A percentile compares a stretch with the other conserved stretches of the same genome.
Evolutionary conservation across 1,140 invertebrate species (phyloP).

Genomic region (Achroia grisella): DNA sequence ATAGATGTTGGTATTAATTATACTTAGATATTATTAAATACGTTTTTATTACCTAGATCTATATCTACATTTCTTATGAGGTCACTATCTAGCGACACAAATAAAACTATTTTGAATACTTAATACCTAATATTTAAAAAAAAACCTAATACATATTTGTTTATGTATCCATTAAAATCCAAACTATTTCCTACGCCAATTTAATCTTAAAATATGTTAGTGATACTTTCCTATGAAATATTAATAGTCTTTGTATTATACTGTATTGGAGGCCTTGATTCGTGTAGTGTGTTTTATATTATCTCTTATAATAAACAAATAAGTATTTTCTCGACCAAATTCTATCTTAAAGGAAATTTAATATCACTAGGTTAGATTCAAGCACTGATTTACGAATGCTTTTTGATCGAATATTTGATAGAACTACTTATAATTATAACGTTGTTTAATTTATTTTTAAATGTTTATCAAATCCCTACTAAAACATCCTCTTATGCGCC

Average conservation of each 20-base stretch:
- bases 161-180: no score
- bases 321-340: constrained; percentile 53
- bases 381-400: constrained; percentile 22
- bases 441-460: background rate
- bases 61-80: background rate
- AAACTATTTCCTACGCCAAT: constrained; percentile 8
- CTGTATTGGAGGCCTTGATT: constrained; percentile 64
- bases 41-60: background rate
- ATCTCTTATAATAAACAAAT: constrained; percentile 33
- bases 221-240: constrained; percentile 52
- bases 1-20: no score
- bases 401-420: constrained; percentile 11
- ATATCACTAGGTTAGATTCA: constrained; percentile 45
- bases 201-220: constrained; percentile 28
- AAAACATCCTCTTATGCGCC: no score
- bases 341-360: constrained; percentile 41
- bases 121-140: background rate
- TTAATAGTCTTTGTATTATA: constrained; percentile 44
- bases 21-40: no score
- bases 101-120: background rate
- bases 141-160: background rate
- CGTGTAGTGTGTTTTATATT: constrained; percentile 41
- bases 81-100: no score
- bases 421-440: no score
- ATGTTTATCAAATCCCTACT: no score